Evolutionary conservation across 2,113 vertebrate species (phyloP).

Genomic region (Aphelocoma coerulescens): DNA sequence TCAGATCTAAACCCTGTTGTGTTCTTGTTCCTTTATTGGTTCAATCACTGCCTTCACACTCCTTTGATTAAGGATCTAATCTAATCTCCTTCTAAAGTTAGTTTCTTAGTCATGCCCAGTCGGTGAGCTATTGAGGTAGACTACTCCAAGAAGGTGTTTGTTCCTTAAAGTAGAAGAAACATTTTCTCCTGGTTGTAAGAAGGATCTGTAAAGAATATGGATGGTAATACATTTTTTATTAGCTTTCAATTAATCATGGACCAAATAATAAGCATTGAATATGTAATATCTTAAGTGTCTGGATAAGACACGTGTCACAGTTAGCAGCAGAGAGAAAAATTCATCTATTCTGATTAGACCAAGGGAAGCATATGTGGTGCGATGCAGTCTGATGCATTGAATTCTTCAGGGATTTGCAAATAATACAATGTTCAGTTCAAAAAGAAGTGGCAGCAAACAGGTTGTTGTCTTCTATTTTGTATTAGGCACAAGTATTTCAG

Average conservation of each 20-base stretch:
- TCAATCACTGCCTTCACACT: neutral
- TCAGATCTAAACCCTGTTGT: neutral
- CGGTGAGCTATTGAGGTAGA: neutral
- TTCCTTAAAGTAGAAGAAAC: neutral
- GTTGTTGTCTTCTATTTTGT: neutral
- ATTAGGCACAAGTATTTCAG: neutral
- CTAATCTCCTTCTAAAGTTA: neutral
- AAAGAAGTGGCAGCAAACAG: neutral
- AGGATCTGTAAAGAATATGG: neutral
- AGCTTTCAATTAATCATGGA: neutral
- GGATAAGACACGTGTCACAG: neutral
- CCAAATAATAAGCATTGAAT: neutral
- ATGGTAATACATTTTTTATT: neutral
- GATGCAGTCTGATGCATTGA: rapidly evolving
- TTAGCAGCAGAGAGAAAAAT: neutral
- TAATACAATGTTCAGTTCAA: neutral
- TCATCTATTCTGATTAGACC: neutral
- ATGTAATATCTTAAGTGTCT: neutral
- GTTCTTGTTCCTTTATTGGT: neutral
- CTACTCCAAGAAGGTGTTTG: neutral
- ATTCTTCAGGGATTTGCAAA: neutral
- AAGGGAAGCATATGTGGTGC: neutral
- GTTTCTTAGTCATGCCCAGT: neutral
- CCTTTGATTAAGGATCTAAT: neutral
- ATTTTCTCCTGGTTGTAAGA: neutral